Evolutionary conservation across 2,888 invertebrate genomes (phyloP).

Genomic region (Cephus pulcher): DNA sequence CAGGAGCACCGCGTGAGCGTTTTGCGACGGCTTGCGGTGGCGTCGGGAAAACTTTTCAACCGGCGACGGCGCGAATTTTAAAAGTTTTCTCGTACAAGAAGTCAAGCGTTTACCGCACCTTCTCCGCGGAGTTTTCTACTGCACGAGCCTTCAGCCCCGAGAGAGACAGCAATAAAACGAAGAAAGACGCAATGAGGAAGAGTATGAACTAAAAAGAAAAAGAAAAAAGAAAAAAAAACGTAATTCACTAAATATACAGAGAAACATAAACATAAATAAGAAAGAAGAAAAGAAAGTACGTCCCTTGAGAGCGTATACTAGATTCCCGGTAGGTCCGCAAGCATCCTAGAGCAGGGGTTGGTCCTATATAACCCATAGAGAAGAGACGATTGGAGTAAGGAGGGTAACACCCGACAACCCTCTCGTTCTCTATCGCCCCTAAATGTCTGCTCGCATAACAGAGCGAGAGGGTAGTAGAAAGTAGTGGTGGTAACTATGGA

Average conservation of each 20-base stretch:
- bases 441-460: not conserved
- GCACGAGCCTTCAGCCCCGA: not conserved
- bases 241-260: not conserved
- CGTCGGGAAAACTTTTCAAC: not conserved
- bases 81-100: conserved; percentile 46
- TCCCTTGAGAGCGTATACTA: not conserved
- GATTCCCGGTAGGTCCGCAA: not conserved
- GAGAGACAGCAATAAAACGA: conserved; percentile 12
- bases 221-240: not conserved
- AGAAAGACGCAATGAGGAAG: conserved; percentile 10
- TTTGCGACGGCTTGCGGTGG: not conserved
- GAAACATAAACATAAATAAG: not conserved
- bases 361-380: not conserved
- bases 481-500: conserved; percentile 3
- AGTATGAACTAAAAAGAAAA: not conserved
- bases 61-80: not conserved
- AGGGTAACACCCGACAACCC: not conserved
- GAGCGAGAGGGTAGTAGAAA: conserved; percentile 4
- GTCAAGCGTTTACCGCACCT: conserved; percentile 50
- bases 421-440: not conserved
- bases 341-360: not conserved
- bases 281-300: not conserved
- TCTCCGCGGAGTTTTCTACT: conserved; percentile 14
- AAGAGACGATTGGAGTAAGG: not conserved
- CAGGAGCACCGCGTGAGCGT: not conserved